Evolutionary conservation across 92 coral and sea anemone genomes (phyloP), one percentile per base, ranked within the genome.

Genomic region (Blastomussa wellsi): DNA sequence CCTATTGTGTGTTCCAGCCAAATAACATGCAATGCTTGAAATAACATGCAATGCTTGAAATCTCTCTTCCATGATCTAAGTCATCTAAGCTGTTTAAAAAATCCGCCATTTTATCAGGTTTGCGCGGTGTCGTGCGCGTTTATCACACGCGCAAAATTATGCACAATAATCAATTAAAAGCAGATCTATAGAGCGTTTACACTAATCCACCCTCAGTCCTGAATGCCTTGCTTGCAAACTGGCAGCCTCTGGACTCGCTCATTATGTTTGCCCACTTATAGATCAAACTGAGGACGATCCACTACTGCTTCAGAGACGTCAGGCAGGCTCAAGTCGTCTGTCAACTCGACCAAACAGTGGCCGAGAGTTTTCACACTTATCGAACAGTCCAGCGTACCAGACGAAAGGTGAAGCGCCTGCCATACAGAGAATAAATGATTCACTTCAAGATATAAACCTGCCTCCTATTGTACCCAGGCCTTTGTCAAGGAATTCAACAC

Each of bases 401-500:
- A 70, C 12, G 24, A 38, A 57, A 73, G 22, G 32, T 14, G 82
- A 26, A 26, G 11, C 76, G 33, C 64, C 57, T 41, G 79, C 49
- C 52, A 8, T 16, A 8, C 48, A 36, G 12, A 44, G n/a, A 26
- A 59, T 39, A 7, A 62, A 82, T 55, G 81, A 77, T 41, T 76
- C 94, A 7, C 65, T 84, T 13, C 86, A 79, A 37, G 88, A 89
- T 38, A 47, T 94, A 48, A 57, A 66, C 60, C 79, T 94, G n/a
- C 95, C 95, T 9, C 93, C 93, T 0, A 66, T 92, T 19, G 93
- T 82, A 39, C 78, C 86, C 51, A 72, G 78, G 39, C 78, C 78
- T 26, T 26, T 28, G 7, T 82, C 79, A 29, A 16, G 86, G 72
- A 71, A 82, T 37, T 82, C 86, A 7, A 22, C 78, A 7, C 86